A percentile compares a stretch with the other conserved stretches of the same genome.
Evolutionary conservation across 2,113 vertebrate species (phyloP).

Genomic region (Ariopsis seemanni): DNA sequence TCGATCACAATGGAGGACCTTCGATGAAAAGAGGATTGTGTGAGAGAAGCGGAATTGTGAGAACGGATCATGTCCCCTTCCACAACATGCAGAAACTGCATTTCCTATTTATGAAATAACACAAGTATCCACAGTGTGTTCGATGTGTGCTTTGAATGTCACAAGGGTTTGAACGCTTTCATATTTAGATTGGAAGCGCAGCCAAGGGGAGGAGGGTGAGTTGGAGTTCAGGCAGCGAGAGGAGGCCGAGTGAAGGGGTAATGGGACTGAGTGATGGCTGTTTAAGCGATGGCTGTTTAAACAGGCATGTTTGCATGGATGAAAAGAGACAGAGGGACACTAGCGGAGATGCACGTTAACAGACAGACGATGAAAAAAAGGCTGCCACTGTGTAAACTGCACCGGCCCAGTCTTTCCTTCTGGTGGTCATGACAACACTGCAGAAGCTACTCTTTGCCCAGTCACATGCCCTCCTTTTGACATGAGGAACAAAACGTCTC

Average conservation of each 20-base stretch:
- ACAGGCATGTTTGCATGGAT: conserved; percentile 58
- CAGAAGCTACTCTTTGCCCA: conserved; percentile 49
- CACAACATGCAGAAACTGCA: neutral
- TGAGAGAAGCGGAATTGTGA: conserved; percentile 7
- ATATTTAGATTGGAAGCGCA: conserved; percentile 46
- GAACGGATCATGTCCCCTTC: neutral
- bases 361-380: conserved; percentile 55
- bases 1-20: conserved; percentile 28
- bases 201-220: conserved; percentile 14
- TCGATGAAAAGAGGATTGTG: conserved; percentile 17
- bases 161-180: conserved; percentile 30
- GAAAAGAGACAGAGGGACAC: conserved; percentile 53
- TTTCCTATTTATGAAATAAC: conserved; percentile 16
- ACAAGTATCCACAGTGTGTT: neutral
- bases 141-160: conserved; percentile 17
- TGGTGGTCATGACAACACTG: conserved; percentile 52
- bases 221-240: conserved; percentile 18
- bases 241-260: conserved; percentile 35
- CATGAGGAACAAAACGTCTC: conserved; percentile 51
- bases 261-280: conserved; percentile 47
- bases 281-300: conserved; percentile 56
- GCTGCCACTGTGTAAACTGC: conserved; percentile 57
- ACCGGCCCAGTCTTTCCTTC: conserved; percentile 42
- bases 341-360: conserved; percentile 49
- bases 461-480: conserved; percentile 50